Conservation (phyloP, 2,888 invertebrate species). For the Horisme vitalbata region DNA sequence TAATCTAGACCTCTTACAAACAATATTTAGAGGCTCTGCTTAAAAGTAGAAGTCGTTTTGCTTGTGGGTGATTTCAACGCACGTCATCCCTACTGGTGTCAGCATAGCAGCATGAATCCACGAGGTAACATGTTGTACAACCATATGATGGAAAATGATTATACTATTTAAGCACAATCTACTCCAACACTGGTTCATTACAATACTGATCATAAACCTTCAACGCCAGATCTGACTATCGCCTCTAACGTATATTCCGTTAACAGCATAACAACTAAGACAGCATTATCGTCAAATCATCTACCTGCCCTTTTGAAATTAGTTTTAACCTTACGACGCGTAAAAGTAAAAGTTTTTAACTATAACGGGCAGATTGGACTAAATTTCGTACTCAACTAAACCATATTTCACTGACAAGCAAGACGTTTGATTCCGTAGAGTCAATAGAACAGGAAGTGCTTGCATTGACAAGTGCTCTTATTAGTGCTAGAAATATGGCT, state of each 20-base stretch:
- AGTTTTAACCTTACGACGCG: not conserved
- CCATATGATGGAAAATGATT: not conserved
- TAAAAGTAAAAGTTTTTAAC: not conserved
- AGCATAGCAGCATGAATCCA: not conserved
- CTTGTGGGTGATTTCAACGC: no score
- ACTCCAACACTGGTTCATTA: conserved; percentile 1
- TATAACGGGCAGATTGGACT: not conserved
- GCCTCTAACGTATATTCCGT: no score
- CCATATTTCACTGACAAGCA: not conserved
- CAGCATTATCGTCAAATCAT: no score
- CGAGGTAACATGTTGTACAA: no score
- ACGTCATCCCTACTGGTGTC: conserved; percentile 2
- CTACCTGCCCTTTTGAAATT: not conserved
- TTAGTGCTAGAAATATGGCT: not conserved
- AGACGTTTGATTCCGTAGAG: not conserved
- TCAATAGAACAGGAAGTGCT: no score
- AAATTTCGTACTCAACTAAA: no score
- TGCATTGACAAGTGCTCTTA: no score
- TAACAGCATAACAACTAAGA: no score
- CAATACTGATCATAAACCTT: not conserved
- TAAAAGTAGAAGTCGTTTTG: not conserved
- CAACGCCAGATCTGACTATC: no score
- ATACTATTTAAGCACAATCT: not conserved
- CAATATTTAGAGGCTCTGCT: no score
- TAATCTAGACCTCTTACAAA: not conserved